phyloP scores from a whole-genome alignment of 2,113 vertebrate species.

The Saccopteryx bilineata region DNA sequence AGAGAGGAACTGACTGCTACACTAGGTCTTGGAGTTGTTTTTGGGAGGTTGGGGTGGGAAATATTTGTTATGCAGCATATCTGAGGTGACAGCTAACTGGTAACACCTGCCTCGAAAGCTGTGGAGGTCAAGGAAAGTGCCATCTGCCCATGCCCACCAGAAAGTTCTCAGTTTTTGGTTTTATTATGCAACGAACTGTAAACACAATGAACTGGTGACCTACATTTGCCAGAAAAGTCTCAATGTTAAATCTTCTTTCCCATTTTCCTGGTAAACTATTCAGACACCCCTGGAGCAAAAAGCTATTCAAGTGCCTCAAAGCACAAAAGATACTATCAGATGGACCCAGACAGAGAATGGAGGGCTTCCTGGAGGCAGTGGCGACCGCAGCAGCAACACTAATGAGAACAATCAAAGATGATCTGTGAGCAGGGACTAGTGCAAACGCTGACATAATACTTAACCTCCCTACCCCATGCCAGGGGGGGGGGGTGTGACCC shows the following conservation, averaged over 20 bases:
- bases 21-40: background rate
- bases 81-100: background rate
- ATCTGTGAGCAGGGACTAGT: rapidly evolving
- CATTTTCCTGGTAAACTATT: background rate
- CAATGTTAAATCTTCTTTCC: background rate
- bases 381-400: background rate
- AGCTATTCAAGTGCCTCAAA: background rate
- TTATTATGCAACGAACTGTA: background rate
- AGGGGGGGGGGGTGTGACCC: background rate
- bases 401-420: rapidly evolving
- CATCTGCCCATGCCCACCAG: background rate
- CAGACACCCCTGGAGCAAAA: background rate
- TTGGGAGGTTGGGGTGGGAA: too few relatives aligned
- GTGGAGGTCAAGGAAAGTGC: rapidly evolving
- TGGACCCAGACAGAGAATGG: background rate
- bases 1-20: background rate
- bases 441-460: rapidly evolving
- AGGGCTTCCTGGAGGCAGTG: background rate
- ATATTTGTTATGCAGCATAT: background rate
- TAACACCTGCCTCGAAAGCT: rapidly evolving
- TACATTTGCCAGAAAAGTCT: background rate
- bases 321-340: background rate
- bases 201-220: background rate
- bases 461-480: background rate
- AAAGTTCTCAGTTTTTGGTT: background rate